Base-by-base conservation (phyloP, 2,888 invertebrate species). In the Noctua fimbriata region DNA sequence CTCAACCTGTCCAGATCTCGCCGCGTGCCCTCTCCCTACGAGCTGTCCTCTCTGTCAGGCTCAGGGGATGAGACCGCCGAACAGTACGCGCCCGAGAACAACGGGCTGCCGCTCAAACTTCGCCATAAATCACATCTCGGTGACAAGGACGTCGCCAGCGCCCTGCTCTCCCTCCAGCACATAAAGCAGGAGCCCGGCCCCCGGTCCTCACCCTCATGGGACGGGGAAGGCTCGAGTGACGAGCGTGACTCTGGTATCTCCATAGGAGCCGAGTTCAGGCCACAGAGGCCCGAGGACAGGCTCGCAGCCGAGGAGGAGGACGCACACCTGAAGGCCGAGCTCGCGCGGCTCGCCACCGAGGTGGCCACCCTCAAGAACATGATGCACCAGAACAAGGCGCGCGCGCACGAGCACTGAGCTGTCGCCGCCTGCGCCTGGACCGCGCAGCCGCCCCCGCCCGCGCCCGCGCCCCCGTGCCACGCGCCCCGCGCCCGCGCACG, bases 201-300 rank as follows among this genome's bases (percentile, higher is more conserved):
- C 72, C 97, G 98, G 66, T 98, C 98, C 28, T 98, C 98, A 21
- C 98, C 98, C 7, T 98, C 98, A 0, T 98, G 98, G 98, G 98
- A 98, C 94, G 98, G 98, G 52, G 99, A 99, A 91, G 99, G 99
- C 52, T 99, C 98, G 78, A 98, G 98, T 90, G 99, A 99, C 93
- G 99, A 99, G 93, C 97, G 99, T 14, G 99, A 99, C 92, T 99
- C 99, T 0, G 99, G 99, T 12, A 99, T 99, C 88, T 99, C 99
- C 0, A 95, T 98, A 77, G 98, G 98, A 4, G 97, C 97, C 16
- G 98, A 98, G 87, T 98, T 97, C 97, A 93, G 97, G 91, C 94
- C 95, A 58, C 94, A 93, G 86, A 92, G 95, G 83, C 92, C 95
- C 0, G 94, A 95, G n/a, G 95, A 94, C 86, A 90, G 96, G 82